phyloP scores from a whole-genome alignment of 2,888 invertebrate species.

The Luperina nickerlii region DNA sequence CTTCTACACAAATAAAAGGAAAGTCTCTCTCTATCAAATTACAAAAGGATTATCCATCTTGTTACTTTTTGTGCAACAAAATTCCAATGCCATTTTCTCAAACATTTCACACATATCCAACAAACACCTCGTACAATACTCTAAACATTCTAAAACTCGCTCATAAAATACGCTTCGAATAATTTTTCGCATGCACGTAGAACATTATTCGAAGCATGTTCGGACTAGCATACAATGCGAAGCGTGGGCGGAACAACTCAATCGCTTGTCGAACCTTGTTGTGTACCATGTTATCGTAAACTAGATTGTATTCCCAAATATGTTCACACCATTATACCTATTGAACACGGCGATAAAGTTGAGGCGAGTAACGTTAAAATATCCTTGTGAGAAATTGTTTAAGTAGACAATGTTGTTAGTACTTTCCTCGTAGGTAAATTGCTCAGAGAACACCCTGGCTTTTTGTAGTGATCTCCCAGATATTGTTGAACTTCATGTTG shows the following conservation, averaged over 20 bases:
- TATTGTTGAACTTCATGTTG: not conserved
- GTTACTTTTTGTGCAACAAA: not conserved
- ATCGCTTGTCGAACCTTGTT: constrained; percentile 81
- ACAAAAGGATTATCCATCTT: not conserved
- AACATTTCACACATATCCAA: constrained; percentile 7
- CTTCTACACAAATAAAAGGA: too few species aligned
- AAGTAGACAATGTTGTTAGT: constrained; percentile 9
- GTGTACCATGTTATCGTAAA: constrained; percentile 75
- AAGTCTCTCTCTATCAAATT: too few species aligned
- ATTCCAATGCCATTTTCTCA: not conserved
- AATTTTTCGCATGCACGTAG: constrained; percentile 59
- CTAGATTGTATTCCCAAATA: constrained; percentile 62
- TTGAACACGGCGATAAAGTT: constrained; percentile 60
- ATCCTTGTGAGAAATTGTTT: constrained; percentile 52
- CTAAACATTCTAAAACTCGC: constrained; percentile 44
- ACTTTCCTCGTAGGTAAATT: not conserved
- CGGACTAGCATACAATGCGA: constrained; percentile 70
- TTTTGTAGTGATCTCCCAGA: not conserved
- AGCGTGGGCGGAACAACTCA: constrained; percentile 80
- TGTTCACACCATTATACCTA: constrained; percentile 59
- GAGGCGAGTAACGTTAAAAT: constrained; percentile 34
- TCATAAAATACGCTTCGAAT: constrained; percentile 54
- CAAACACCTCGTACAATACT: constrained; percentile 5
- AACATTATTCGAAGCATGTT: constrained; percentile 65
- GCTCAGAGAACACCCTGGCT: not conserved